A percentile compares a stretch with the other conserved stretches of the same genome.
Conservation (phyloP, 2,797 vertebrate genomes). For the Pipistrellus nathusii region DNA sequence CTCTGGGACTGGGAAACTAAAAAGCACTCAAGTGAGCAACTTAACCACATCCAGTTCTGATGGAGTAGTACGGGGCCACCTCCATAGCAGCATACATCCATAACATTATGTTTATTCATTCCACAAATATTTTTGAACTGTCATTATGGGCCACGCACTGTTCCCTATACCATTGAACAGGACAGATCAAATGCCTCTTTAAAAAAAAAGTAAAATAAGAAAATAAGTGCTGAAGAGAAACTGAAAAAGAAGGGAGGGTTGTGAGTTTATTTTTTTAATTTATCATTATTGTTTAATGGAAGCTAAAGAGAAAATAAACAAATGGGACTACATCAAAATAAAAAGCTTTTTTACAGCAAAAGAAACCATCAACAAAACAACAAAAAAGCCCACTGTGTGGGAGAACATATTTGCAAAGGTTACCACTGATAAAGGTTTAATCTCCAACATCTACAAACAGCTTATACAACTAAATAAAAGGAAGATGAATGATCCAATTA, state of each 20-base stretch:
- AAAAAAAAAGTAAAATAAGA: background rate
- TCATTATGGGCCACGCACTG: background rate
- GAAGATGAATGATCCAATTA: no score
- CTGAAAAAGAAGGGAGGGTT: background rate
- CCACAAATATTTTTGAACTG: background rate
- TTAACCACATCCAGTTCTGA: background rate
- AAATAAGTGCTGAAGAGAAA: background rate
- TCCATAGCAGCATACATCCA: accelerated
- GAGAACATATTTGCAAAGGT: no score
- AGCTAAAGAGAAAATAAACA: no score
- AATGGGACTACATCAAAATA: no score
- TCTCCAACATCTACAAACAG: no score
- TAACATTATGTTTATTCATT: no score
- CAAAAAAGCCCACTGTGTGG: no score
- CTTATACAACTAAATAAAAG: no score
- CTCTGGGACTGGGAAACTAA: background rate
- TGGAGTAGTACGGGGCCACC: accelerated
- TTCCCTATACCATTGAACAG: background rate
- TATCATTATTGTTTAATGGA: no score
- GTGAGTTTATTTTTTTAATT: background rate
- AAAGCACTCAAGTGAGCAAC: background rate
- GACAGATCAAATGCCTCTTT: background rate
- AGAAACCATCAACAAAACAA: no score
- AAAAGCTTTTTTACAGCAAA: no score
- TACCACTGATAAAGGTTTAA: no score